Conservation (phyloP, 2,888 invertebrate genomes). For the Drosophila cognata region DNA sequence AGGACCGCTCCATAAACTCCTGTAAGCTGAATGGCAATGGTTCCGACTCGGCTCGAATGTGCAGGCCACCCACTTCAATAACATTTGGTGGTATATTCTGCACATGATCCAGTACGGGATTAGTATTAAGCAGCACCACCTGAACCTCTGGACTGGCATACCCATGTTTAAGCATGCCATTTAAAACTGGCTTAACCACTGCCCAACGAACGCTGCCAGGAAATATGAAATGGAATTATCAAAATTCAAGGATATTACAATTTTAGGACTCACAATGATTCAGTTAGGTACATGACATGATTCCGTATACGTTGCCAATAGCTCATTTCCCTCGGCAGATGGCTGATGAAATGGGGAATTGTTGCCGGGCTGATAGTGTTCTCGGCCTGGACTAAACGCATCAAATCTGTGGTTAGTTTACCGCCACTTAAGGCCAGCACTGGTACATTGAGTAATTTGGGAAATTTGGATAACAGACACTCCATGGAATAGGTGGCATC, state of each 20-base stretch:
- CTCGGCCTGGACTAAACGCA: constrained; percentile 46
- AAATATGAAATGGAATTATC: background rate
- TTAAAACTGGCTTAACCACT: constrained; percentile 26
- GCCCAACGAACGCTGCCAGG: constrained; percentile 25
- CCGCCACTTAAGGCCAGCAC: constrained; percentile 63
- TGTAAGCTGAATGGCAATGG: constrained; percentile 69
- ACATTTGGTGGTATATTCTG: constrained; percentile 82
- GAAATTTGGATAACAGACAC: constrained; percentile 40
- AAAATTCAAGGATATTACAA: background rate
- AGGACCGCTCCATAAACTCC: constrained; percentile 69
- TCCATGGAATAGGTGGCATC: constrained; percentile 55
- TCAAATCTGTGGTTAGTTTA: constrained; percentile 54
- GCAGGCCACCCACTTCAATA: constrained; percentile 83
- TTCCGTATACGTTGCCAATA: constrained; percentile 62
- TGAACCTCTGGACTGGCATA: constrained; percentile 36
- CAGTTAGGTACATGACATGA: constrained; percentile 44
- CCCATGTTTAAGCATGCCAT: background rate
- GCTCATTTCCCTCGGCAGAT: constrained; percentile 48
- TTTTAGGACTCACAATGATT: constrained; percentile 54
- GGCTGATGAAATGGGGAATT: constrained; percentile 56
- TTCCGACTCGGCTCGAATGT: constrained; percentile 70
- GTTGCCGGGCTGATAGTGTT: constrained; percentile 55
- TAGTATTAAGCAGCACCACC: constrained; percentile 80
- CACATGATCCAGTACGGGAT: constrained; percentile 78
- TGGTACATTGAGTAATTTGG: constrained; percentile 15